Conservation (phyloP, 2,888 invertebrate species). For the Lasioglossum malachurum region DNA sequence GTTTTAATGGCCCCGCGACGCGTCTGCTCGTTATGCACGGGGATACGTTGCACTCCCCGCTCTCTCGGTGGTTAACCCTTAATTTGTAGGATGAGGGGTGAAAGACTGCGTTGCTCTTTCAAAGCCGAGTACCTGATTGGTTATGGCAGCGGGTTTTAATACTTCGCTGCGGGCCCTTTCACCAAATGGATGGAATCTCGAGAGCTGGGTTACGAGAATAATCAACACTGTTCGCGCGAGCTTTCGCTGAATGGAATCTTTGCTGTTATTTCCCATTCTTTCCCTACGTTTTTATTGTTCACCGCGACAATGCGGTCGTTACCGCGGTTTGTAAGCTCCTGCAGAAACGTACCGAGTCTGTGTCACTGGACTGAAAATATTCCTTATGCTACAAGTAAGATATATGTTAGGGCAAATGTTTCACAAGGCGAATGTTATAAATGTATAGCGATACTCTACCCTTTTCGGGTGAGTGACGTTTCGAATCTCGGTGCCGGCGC, state of each 20-base stretch:
- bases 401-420: background rate
- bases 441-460: background rate
- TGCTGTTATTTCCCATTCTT: background rate
- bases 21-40: conserved; percentile 26
- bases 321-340: background rate
- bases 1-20: conserved; percentile 33
- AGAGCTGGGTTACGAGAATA: background rate
- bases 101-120: conserved; percentile 20
- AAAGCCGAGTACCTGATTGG: conserved; percentile 16
- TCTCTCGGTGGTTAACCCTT: conserved; percentile 31
- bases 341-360: background rate
- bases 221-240: background rate
- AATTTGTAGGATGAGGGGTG: conserved; percentile 21
- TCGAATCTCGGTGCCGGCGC: background rate
- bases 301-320: background rate
- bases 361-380: background rate
- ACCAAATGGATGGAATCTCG: background rate
- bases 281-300: background rate
- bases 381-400: background rate
- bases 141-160: background rate
- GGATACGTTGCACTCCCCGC: conserved; percentile 25
- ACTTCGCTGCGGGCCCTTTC: conserved; percentile 3
- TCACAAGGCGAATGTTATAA: background rate
- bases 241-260: background rate
- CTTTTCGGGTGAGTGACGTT: background rate